Conservation (phyloP, 2,888 invertebrate species). For the Dynastes maya region DNA sequence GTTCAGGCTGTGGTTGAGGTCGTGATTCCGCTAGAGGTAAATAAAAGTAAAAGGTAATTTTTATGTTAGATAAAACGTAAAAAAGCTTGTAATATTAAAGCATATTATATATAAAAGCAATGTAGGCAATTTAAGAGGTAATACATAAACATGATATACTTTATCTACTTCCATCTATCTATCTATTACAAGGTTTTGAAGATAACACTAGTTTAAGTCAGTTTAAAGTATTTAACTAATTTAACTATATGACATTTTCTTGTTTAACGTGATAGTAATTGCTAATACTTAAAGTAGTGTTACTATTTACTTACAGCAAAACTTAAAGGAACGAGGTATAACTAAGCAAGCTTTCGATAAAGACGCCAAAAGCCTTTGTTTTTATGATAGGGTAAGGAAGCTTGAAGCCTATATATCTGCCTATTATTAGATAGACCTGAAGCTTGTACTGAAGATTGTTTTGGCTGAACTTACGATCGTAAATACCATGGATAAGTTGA, state of each 20-base stretch:
- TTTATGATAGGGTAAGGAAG: slow-evolving; percentile 4
- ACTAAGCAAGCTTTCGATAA: slow-evolving; percentile 33
- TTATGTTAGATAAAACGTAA: not conserved
- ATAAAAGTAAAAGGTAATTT: not conserved
- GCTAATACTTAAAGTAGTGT: not conserved
- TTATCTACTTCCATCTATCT: not conserved
- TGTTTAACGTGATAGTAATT: too few relatives aligned
- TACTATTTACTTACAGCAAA: not conserved
- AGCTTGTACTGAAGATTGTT: not conserved
- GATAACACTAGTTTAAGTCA: not conserved
- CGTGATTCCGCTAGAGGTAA: not conserved
- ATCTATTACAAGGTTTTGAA: too few relatives aligned
- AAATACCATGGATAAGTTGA: slow-evolving; percentile 61
- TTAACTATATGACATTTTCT: not conserved
- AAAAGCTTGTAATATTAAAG: not conserved
- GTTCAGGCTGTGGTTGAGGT: slow-evolving; percentile 24
- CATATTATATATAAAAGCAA: not conserved
- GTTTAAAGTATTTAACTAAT: not conserved
- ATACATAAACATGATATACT: too few relatives aligned
- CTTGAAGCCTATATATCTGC: slow-evolving; percentile 19
- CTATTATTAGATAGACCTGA: slow-evolving; percentile 14
- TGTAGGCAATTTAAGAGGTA: too few relatives aligned
- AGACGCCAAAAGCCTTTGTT: slow-evolving; percentile 14
- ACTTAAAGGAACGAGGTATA: not conserved
- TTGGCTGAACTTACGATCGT: slow-evolving; percentile 47